These are phyloP conservation scores for Sardinella longiceps DNA, from an alignment of 2,797 vertebrate species.

Conservation along the genomic window DNA sequence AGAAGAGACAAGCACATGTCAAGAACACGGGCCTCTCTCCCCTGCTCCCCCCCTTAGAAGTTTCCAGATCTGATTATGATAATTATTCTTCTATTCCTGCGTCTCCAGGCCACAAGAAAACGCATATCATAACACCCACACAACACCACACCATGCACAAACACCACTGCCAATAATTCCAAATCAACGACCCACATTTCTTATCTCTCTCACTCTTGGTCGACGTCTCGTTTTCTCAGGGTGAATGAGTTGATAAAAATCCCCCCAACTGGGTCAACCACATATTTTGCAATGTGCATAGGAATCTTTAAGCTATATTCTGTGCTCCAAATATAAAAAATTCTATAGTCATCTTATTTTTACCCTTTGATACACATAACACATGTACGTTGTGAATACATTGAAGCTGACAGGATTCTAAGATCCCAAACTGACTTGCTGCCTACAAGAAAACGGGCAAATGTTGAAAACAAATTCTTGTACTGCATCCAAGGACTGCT, in stretches of 20 bases:
- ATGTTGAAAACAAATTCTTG: not conserved
- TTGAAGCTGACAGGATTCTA: not conserved
- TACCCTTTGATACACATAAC: too few species aligned
- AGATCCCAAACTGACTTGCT: not conserved
- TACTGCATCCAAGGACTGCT: not conserved
- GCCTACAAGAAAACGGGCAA: not conserved
- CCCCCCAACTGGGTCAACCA: not conserved
- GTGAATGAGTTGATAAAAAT: not conserved
- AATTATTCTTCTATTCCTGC: not conserved
- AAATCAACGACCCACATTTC: not conserved
- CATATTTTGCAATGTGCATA: not conserved
- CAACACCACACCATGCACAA: too few species aligned
- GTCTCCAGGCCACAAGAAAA: not conserved
- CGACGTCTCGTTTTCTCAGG: not conserved
- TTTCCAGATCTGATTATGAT: not conserved
- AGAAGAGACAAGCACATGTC: not conserved
- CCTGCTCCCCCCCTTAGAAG: not conserved
- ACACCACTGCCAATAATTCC: not conserved
- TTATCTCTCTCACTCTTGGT: not conserved
- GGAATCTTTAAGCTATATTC: not conserved
- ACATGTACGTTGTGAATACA: not conserved
- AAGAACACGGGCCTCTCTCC: not conserved
- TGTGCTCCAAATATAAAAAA: not conserved
- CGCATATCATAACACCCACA: not conserved
- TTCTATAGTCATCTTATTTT: not conserved